Base-by-base conservation (phyloP, 2,113 vertebrate species). In the Sorex araneus region DNA sequence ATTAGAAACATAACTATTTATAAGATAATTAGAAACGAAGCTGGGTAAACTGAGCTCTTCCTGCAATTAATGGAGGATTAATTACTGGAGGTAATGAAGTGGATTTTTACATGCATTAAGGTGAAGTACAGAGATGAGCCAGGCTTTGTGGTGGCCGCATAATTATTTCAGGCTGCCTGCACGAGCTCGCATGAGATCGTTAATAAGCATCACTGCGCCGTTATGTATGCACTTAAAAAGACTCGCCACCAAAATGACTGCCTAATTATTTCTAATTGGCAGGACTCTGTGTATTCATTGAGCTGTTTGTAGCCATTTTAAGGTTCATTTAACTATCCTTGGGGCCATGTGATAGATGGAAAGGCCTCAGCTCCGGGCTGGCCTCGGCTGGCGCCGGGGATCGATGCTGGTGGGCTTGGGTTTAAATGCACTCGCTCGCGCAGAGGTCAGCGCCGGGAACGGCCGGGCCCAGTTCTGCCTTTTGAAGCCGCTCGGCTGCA, bases 211-310 rank as follows among this genome's bases (percentile, higher is more conserved):
- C 99, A 98, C 99, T 98, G 98, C 98, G 98, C 99, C 98, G 98
- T 99, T 99, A 99, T 99, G 99, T 99, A 99, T 99, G 99, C 99
- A 99, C 99, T 99, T 99, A 99, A 99, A 99, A 99, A 99, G 99
- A 99, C 98, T 99, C 97, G 98, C 99, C 98, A 99, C 98, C 97
- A 99, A 99, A 99, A 99, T 99, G 98, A 99, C 98, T 99, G 98
- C 99, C 99, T 99, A 99, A 99, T 99, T 99, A 99, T 99, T 99
- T 99, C 99, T 99, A 99, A 99, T 99, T 99, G 99, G 99, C 99
- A 99, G 98, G 98, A 98, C 98, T 98, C 98, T 99, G 98, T 99
- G 98, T 99, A 99, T 99, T 99, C 98, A 99, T 99, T 98, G 99
- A 99, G 99, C 98, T 98, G 99, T 99, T 99, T 99, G 98, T 98